These are phyloP conservation scores for Rhinoraja longicauda DNA, from an alignment of 2,797 vertebrate species.

Conservation along the genomic window DNA sequence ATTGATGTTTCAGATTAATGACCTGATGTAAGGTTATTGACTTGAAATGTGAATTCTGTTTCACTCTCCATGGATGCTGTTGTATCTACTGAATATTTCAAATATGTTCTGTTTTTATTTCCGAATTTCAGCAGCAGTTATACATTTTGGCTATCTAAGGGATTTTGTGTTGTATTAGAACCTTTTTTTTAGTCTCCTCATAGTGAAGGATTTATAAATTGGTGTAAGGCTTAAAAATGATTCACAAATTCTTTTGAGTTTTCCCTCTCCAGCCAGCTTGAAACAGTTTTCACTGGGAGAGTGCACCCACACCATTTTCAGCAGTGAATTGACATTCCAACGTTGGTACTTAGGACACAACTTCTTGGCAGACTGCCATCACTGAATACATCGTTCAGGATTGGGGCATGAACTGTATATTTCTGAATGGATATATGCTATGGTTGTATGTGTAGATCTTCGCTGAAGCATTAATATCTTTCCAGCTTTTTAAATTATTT, in stretches of 20 bases:
- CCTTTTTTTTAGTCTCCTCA: not conserved
- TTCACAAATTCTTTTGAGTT: not conserved
- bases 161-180: not conserved
- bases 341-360: not conserved
- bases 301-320: not conserved
- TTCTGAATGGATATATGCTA: not conserved
- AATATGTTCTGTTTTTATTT: too few species aligned
- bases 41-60: too few species aligned
- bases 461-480: not conserved
- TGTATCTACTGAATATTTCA: too few species aligned
- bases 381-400: not conserved
- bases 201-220: not conserved
- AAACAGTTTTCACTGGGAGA: not conserved
- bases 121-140: too few species aligned
- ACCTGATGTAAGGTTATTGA: too few species aligned
- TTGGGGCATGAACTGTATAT: not conserved
- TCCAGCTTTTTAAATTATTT: not conserved
- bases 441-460: not conserved
- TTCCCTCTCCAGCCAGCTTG: not conserved
- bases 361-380: not conserved
- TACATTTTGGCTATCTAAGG: not conserved
- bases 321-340: not conserved
- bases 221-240: not conserved
- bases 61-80: too few species aligned
- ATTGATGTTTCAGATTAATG: too few species aligned